Base-by-base conservation (phyloP, 2,888 invertebrate species). In the Polietes domitor region DNA sequence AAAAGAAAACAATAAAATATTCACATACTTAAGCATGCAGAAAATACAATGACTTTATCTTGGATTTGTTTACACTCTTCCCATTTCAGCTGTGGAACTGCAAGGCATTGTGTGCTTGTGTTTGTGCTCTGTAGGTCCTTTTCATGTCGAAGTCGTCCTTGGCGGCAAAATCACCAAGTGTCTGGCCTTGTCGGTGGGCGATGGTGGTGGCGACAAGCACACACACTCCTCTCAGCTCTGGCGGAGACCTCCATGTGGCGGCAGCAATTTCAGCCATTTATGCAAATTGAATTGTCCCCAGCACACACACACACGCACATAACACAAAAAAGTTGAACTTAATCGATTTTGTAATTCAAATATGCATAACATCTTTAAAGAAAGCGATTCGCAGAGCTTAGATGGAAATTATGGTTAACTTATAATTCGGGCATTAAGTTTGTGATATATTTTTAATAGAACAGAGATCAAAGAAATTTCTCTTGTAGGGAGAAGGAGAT, bases 261-360 rank as follows among this genome's bases (percentile, higher is more conserved):
- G 43, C 43, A 24, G 43, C n/a, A 43, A 9, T 24, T 41, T 15
- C 43, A 78, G 65, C 74, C 71, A 76, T 73, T 84, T 84, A 84
- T 84, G 83, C 80, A 84, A 84, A 84, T 84, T 78, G 68, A 81
- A 76, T 81, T 84, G 75, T 76, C 55, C 24, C 15, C 26, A 70
- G 7, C 26, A 63, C 7, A 63, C 32, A 63, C 12, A 74, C 61
- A n/a, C 3, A 32, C 32, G 32, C 3, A 32, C 32, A 32, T 32
- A 32, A 32, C 3, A 61, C n/a, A 43, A 19, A 74, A 78, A 65
- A 24, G 6, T 37, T 24, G 15, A 43, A 65, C 61, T 47, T 65
- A 77, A 80, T 77, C 77, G 77, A 83, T 80, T 80, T 71, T 47
- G 47, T 71, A 61, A 74, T 74, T 77, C 17, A 78, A 78, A 78